Base-by-base conservation (phyloP, 2,888 invertebrate species). In the Lithophane leautieri region DNA sequence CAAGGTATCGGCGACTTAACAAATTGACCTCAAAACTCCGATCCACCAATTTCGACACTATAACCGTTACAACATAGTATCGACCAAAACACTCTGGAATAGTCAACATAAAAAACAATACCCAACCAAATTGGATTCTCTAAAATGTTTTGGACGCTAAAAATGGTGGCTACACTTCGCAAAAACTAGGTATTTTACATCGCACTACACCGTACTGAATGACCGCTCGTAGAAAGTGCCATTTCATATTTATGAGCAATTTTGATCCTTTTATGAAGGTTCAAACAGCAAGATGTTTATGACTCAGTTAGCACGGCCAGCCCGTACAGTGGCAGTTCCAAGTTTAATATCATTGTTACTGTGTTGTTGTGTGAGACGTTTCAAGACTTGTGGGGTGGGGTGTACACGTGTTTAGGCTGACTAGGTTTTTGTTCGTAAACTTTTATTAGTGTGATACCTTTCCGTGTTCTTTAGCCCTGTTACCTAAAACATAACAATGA, bases 181-280 rank as follows among this genome's bases (percentile, higher is more conserved):
- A 69, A 76, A 86, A 84, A 83, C 77, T 81, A 74, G 52, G 65
- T 65, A 83, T 79, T 86, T 86, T 82, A 86, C 87, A 83, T 80
- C 77, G 61, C 72, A 74, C 73, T 76, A 70, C 50, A 70, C 58
- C 1, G 52, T 52, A 40, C 52, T 66, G 70, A 22, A 73, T 72
- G 56, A 22, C 73, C 12, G 67, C 67, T 40, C 80, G 79, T 85
- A 85, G 89, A 73, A 77, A 82, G 85, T 87, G 88, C 88, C 88
- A 88, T 89, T 92, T 89, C 85, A 88, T 91, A 90, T 93, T 93
- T 92, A 93, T 89, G 91, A 92, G 74, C 90, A 85, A 89, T 92
- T 91, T 76, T 73, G 86, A 90, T 90, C 90, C 90, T 90, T 91
- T 91, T 90, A 91, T 90, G 90, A 86, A 80, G 87, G 88, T 82